Base-by-base conservation (phyloP, 2,113 vertebrate genomes). In the Neodontobutis hainanensis region DNA sequence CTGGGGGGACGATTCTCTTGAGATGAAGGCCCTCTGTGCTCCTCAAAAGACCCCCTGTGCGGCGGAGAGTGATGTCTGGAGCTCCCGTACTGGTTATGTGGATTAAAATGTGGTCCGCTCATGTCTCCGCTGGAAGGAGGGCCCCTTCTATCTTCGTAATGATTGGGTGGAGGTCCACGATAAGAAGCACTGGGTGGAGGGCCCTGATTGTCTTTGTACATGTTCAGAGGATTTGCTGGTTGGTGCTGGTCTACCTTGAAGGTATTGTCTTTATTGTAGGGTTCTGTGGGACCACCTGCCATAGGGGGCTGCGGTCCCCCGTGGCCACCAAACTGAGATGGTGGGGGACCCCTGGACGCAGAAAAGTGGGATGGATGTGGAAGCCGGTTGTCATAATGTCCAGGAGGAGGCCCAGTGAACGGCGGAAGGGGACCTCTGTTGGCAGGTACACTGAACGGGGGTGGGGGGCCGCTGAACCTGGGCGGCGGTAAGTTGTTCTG, bases 11-110 rank as follows among this genome's bases (percentile, higher is more conserved):
- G 89, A 56, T 88, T 92, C n/a, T 94, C 94, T 68, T 91, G 92
- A 16, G 93, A 89, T 12, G 87, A 89, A 43, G 81, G 85, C 2
- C 90, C 94, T 64, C 95, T 84, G 53, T 90, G 93, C 7, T 97
- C 96, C 6, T 97, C 94, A 80, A 95, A 97, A 68, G 94, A 93
- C 19, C 94, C 92, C 79, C 95, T 87, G 66, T 95, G 94, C 6
- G 85, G 86, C 46, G 92, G 92, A 34, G 93, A 81, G 14, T 90
- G 91, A 8, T 90, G 90, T 83, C 94, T 86, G 68, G 95, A 92
- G 40, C 92, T 89, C 55, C 92, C 92, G 75, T 94, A 99, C 64
- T 90, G 91, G 73, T 70, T 92, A 74, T 49, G 88, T 27, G 87
- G 85, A 77, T 15, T 94, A 71, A 91, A 91, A 56, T 80, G 83